Conservation (phyloP, 1,140 invertebrate species). For the Bursaphelenchus mucronatus region DNA sequence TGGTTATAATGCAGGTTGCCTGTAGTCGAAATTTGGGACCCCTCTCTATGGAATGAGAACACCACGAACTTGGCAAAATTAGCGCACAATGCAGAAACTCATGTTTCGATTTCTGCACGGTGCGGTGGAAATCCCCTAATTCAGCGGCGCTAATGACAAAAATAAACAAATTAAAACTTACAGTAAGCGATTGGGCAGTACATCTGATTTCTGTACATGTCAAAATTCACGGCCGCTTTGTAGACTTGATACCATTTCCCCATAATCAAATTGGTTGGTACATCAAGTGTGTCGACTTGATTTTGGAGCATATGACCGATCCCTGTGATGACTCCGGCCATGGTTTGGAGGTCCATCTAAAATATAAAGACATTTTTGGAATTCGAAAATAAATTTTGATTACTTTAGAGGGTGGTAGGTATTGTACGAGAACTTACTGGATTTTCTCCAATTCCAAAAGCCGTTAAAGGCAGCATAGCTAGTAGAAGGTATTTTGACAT, state of each 20-base stretch:
- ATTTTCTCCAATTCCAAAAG: constrained; percentile 51
- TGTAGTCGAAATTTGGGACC: too few species aligned
- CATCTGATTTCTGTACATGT: constrained; percentile 59
- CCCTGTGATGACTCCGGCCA: constrained; percentile 55
- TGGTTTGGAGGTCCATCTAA: constrained; percentile 59
- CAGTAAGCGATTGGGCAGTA: constrained; percentile 60
- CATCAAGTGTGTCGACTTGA: constrained; percentile 54
- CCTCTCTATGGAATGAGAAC: too few species aligned
- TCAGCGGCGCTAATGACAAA: too few species aligned
- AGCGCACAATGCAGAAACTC: background rate
- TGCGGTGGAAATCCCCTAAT: too few species aligned
- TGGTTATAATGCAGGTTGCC: too few species aligned
- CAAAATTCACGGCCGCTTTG: constrained; percentile 60
- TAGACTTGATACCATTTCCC: constrained; percentile 60
- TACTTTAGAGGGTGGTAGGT: constrained; percentile 1
- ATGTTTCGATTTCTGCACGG: too few species aligned
- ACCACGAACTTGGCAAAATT: background rate
- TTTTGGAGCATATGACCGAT: constrained; percentile 60
- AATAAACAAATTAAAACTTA: constrained; percentile 29
- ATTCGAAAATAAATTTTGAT: constrained; percentile 19
- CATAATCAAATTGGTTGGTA: constrained; percentile 57
- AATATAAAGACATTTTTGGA: constrained; percentile 22
- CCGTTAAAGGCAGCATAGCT: background rate
- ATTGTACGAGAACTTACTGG: constrained; percentile 38
- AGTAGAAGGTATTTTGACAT: too few species aligned